Percentiles rank a stretch among this genome's conserved stretches.
These are phyloP conservation scores for Epinephelus lanceolatus DNA, from an alignment of 2,113 vertebrate species.

Conservation along the genomic window DNA sequence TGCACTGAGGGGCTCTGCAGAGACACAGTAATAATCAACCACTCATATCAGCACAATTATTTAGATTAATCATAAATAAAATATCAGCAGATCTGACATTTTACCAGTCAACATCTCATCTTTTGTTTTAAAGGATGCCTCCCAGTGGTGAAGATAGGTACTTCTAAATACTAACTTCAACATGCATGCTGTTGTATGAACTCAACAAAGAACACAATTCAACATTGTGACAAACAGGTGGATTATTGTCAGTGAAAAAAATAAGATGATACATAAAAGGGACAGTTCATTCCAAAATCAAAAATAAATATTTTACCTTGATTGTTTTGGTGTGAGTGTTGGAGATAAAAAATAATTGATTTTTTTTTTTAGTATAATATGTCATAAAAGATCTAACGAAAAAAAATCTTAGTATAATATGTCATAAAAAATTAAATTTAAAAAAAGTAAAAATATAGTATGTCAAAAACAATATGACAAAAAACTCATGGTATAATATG, in stretches of 20 bases:
- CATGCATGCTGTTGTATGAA: not conserved
- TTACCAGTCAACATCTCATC: not conserved
- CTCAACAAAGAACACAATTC: not conserved
- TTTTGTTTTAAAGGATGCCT: not conserved
- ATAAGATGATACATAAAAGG: too few species aligned
- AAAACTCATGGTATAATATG: too few species aligned
- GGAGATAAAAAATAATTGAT: too few species aligned
- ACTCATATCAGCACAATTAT: not conserved
- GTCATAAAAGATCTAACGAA: too few species aligned
- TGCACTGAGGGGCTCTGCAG: constrained; percentile 68
- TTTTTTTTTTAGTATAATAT: too few species aligned
- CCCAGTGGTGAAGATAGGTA: constrained; percentile 4
- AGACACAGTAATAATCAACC: constrained; percentile 30
- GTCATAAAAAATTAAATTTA: too few species aligned
- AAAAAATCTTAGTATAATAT: too few species aligned
- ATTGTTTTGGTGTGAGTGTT: too few species aligned
- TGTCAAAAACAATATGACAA: too few species aligned
- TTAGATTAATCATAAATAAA: not conserved
- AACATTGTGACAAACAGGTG: not conserved
- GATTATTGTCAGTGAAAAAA: not conserved
- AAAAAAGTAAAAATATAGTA: too few species aligned
- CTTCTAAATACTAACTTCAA: not conserved
- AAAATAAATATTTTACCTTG: too few species aligned
- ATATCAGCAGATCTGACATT: not conserved
- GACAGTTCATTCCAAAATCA: too few species aligned